Evolutionary conservation across 2,797 vertebrate species (phyloP).

Genomic region (Anolis apletophallus): DNA sequence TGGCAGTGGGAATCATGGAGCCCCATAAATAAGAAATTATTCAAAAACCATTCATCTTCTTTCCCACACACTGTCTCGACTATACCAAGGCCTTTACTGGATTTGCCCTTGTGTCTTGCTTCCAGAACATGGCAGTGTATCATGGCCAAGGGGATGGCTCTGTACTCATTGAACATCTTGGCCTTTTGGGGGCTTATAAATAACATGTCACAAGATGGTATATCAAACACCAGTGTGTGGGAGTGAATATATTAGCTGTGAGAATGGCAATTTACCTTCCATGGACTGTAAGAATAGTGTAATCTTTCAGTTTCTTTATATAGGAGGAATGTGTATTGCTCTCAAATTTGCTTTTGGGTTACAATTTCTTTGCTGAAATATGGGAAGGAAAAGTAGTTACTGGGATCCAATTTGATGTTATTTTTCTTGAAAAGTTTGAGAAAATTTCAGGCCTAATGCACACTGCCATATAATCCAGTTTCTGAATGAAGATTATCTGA

Average conservation of each 20-base stretch:
- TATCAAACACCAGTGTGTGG: neutral
- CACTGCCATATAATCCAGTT: too few species aligned
- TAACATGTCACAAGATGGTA: constrained; percentile 6
- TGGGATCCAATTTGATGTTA: neutral
- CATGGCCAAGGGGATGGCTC: constrained; percentile 53
- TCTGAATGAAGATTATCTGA: too few species aligned
- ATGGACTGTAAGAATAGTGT: neutral
- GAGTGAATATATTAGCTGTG: neutral
- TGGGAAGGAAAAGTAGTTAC: neutral
- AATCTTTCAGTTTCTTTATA: neutral
- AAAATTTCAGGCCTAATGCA: too few species aligned
- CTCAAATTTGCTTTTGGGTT: neutral
- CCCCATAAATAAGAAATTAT: constrained; percentile 67
- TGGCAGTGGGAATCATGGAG: constrained; percentile 31
- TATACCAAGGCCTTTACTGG: constrained; percentile 24
- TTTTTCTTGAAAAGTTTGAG: neutral
- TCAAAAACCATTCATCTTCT: constrained; percentile 62
- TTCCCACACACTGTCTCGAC: neutral
- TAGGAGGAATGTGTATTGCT: neutral
- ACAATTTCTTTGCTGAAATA: neutral
- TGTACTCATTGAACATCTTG: neutral
- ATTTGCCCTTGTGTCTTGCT: constrained; percentile 12
- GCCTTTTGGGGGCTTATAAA: neutral
- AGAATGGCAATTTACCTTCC: neutral
- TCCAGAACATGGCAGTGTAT: constrained; percentile 17